Evolutionary conservation across 2,797 vertebrate genomes (phyloP).

Genomic region (Crypturellus tataupa): DNA sequence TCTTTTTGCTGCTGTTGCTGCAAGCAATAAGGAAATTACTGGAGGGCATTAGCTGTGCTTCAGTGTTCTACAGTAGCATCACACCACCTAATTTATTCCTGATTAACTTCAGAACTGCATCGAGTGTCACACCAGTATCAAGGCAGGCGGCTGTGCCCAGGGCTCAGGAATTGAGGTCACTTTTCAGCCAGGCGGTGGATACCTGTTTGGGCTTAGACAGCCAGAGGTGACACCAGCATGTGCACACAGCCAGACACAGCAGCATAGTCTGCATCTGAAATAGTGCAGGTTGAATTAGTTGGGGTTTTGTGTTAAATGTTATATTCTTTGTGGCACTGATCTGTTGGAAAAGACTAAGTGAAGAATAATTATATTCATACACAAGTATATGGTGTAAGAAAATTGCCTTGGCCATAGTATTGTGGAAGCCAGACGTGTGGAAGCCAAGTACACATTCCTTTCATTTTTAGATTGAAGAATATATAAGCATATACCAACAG

Average conservation of each 20-base stretch:
- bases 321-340: neutral
- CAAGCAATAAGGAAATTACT: constrained; percentile 52
- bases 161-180: neutral
- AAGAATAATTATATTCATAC: neutral
- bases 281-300: neutral
- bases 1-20: constrained; percentile 63
- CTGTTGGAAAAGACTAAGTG: neutral
- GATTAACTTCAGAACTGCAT: constrained; percentile 68
- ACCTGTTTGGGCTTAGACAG: neutral
- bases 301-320: neutral
- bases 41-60: constrained; percentile 65
- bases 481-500: neutral
- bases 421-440: neutral
- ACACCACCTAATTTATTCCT: constrained; percentile 56
- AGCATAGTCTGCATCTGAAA: neutral
- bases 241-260: neutral
- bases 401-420: neutral
- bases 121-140: neutral
- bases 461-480: neutral
- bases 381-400: neutral
- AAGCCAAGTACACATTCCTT: neutral
- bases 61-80: constrained; percentile 46
- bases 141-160: neutral
- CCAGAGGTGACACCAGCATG: neutral
- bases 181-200: neutral